Conservation (phyloP, 2,797 vertebrate genomes). For the Danio tinwini region DNA sequence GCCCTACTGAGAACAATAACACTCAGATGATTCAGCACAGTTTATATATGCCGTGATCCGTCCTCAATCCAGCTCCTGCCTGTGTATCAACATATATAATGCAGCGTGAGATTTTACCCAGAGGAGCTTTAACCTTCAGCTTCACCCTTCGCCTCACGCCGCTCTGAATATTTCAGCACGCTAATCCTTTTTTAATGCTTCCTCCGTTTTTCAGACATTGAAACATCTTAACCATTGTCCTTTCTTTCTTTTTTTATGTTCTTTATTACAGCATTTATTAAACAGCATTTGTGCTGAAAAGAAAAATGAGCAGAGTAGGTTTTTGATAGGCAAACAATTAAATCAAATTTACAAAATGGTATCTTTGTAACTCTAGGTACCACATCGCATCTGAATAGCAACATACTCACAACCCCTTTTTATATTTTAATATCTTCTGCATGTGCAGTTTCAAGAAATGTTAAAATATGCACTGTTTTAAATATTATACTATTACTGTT, state of each 20-base stretch:
- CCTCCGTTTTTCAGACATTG: background rate
- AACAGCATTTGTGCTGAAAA: background rate
- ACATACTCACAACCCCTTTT: no score
- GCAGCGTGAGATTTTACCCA: background rate
- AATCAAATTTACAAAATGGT: no score
- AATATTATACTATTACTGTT: no score
- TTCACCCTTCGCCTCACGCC: background rate
- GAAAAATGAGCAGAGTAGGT: background rate
- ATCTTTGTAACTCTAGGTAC: no score
- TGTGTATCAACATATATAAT: slow-evolving; percentile 14
- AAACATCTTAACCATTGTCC: background rate
- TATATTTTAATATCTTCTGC: no score
- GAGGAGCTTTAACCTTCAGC: slow-evolving; percentile 18
- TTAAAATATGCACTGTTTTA: no score
- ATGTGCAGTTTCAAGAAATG: no score
- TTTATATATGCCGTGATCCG: slow-evolving; percentile 14
- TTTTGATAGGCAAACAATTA: no score
- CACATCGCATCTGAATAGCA: no score
- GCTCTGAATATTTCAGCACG: slow-evolving; percentile 9
- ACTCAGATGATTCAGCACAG: slow-evolving; percentile 16
- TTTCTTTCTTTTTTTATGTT: background rate
- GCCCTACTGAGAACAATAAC: background rate
- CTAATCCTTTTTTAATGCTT: slow-evolving; percentile 32
- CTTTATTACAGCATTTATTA: background rate
- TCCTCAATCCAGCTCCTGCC: slow-evolving; percentile 6